Evolutionary conservation across 2,113 vertebrate genomes (phyloP).

Genomic region (Tonatia bakeri): DNA sequence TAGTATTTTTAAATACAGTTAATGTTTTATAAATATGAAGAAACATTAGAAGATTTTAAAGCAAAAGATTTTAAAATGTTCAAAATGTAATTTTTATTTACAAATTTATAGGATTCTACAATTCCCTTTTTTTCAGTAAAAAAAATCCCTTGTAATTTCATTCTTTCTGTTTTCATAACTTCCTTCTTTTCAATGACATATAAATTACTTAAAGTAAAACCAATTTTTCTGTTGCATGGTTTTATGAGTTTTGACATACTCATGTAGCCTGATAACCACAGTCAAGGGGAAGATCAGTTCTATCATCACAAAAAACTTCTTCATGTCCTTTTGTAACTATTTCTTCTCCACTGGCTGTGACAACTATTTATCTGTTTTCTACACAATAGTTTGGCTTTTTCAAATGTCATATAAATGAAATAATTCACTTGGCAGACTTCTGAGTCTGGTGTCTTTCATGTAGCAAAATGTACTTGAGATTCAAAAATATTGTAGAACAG

Average conservation of each 20-base stretch:
- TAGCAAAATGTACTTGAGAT: background rate
- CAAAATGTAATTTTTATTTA: background rate
- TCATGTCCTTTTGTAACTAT: background rate
- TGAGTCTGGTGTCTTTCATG: background rate
- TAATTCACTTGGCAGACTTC: background rate
- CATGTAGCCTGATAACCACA: background rate
- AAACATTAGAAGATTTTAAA: background rate
- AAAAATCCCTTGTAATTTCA: background rate
- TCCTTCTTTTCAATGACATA: background rate
- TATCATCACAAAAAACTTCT: background rate
- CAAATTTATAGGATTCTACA: background rate
- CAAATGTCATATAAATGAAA: background rate
- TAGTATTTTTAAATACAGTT: background rate
- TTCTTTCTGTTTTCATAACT: background rate
- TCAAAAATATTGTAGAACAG: background rate
- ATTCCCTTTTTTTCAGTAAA: background rate
- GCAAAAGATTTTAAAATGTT: background rate
- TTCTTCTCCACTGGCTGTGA: background rate
- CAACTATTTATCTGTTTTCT: background rate
- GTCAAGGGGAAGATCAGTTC: background rate
- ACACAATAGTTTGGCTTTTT: background rate
- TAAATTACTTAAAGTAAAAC: background rate
- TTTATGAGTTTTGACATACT: background rate
- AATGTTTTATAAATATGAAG: background rate
- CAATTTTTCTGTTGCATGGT: background rate